Conservation (phyloP, 2,113 vertebrate species). For the Rissa tridactyla region DNA sequence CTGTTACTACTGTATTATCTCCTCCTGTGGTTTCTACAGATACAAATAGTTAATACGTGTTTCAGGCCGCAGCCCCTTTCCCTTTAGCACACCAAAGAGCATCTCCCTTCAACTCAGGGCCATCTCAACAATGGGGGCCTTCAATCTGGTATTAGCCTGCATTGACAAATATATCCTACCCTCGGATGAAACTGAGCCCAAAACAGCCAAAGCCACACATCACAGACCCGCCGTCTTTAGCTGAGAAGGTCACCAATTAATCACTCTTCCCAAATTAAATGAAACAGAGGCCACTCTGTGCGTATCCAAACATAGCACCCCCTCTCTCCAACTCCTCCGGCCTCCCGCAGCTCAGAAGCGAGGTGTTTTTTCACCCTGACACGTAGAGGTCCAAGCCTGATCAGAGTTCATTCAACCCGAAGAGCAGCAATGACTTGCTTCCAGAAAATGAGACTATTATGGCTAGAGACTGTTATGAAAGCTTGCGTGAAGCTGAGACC, state of each 20-base stretch:
- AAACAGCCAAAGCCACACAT: neutral
- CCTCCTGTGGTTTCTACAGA: neutral
- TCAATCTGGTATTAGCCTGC: neutral
- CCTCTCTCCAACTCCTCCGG: neutral
- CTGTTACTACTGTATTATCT: conserved; percentile 68
- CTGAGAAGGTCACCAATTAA: neutral
- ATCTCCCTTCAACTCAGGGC: neutral
- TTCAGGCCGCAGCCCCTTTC: neutral
- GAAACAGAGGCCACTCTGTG: neutral
- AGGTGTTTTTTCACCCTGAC: neutral
- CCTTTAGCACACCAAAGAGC: neutral
- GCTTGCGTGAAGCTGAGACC: neutral
- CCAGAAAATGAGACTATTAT: conserved; percentile 34
- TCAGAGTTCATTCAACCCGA: neutral
- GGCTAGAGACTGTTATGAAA: conserved; percentile 26
- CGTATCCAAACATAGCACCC: neutral
- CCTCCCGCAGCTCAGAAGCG: neutral
- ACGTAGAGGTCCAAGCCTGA: neutral
- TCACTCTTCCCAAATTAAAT: neutral
- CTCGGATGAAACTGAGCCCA: fast-evolving
- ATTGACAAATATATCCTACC: neutral
- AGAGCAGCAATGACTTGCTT: conserved; percentile 4
- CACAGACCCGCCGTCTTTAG: neutral
- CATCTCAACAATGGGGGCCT: neutral
- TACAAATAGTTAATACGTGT: neutral